A percentile compares a stretch with the other conserved stretches of the same genome.
phyloP scores from a whole-genome alignment of 2,888 invertebrate genomes.

The Ornithoptera alexandrae region DNA sequence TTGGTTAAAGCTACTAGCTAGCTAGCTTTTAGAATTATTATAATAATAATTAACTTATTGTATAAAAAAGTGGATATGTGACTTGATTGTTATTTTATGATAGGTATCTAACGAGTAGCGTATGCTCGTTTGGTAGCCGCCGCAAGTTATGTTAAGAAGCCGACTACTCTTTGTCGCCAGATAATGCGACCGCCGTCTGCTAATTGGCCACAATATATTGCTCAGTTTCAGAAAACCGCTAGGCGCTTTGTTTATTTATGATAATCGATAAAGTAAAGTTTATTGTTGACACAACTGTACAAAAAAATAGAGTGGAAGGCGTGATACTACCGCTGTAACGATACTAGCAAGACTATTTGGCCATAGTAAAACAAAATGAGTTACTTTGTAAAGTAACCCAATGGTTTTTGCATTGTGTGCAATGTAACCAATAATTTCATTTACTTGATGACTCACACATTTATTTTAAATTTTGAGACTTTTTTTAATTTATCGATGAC shows the following conservation, averaged over 20 bases:
- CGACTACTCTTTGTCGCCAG: conserved; percentile 61
- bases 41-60: too few species aligned
- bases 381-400: not conserved
- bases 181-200: conserved; percentile 56
- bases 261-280: not conserved
- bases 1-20: too few species aligned
- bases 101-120: conserved; percentile 34
- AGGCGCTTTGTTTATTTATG: conserved; percentile 29
- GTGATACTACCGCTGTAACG: not conserved
- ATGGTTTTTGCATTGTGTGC: too few species aligned
- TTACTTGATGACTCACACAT: too few species aligned
- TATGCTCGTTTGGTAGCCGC: conserved; percentile 39
- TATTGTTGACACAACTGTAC: not conserved
- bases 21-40: not conserved
- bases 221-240: conserved; percentile 43
- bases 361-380: not conserved
- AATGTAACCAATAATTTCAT: too few species aligned
- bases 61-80: not conserved
- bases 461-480: too few species aligned
- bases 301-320: not conserved
- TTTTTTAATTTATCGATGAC: too few species aligned
- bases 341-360: not conserved
- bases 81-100: conserved; percentile 1
- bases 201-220: conserved; percentile 76
- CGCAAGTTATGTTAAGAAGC: conserved; percentile 50